Conservation (phyloP, 2,113 vertebrate species). For the Brienomyrus brachyistius region DNA sequence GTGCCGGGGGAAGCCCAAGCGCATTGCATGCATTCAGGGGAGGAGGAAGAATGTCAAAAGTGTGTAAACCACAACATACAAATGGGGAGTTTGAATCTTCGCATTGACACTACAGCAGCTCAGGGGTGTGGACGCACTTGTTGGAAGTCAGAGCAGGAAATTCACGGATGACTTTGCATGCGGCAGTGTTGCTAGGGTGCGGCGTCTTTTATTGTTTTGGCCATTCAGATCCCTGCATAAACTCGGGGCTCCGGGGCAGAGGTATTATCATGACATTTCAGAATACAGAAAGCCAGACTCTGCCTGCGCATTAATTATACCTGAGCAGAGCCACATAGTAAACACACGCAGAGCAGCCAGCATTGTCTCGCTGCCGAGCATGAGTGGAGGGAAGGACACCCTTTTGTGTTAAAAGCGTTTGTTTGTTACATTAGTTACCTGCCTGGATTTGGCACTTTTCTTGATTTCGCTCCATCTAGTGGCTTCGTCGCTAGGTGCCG, state of each 20-base stretch:
- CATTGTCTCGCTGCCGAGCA: background rate
- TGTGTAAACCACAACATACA: background rate
- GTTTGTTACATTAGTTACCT: background rate
- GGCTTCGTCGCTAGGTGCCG: background rate
- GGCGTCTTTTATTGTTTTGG: slow-evolving; percentile 3
- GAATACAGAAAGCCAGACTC: slow-evolving; percentile 10
- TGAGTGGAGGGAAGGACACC: background rate
- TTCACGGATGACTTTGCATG: slow-evolving; percentile 13
- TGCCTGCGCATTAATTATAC: slow-evolving; percentile 8
- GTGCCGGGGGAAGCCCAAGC: background rate
- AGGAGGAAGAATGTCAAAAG: background rate
- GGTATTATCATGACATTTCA: slow-evolving; percentile 7
- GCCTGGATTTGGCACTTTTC: background rate
- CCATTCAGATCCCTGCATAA: slow-evolving; percentile 32
- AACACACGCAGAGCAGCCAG: background rate
- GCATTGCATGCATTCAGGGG: background rate
- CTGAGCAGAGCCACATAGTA: background rate
- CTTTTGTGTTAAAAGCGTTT: background rate
- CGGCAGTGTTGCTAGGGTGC: background rate
- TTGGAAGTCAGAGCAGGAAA: background rate
- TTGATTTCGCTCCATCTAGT: background rate
- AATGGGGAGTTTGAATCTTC: background rate
- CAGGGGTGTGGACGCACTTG: background rate
- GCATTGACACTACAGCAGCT: background rate
- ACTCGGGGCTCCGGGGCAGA: slow-evolving; percentile 19